Evolutionary conservation across 53 echinoderm and acorn worm genomes (phyloP), one percentile per base, ranked within the genome.

Genomic region (Stichopus horrens): DNA sequence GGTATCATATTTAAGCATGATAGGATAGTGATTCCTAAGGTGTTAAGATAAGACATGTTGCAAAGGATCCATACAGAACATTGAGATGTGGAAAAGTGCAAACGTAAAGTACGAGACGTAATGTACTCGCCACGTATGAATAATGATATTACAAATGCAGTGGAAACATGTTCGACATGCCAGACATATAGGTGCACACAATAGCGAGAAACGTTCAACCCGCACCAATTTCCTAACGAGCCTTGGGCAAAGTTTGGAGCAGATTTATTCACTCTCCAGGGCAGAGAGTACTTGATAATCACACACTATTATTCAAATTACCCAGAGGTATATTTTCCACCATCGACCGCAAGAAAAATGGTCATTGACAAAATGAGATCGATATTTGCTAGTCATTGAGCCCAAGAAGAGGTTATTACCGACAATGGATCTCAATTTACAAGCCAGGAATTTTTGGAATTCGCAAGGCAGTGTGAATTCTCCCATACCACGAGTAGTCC

Each of bases 71-170:
- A 89, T 55, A 79, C 76, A 79, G 89, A 86, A 51, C 92, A 89
- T 66, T 66, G 86, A 37, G 92, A 89, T 23, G 84, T 55, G 52
- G 89, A 89, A 52, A 37, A 37, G 37, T 88, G 91, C 58, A 83
- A 91, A 74, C 74, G 84, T 19, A 71, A 74, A 52, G 92, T 89
- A 21, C 63, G 76, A 8, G 60, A 77, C 54, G 92, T 92, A 8
- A 57, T 90, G 57, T 90, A 87, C 68, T 92, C 87, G 90, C 92
- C 92, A n/a, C 53, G 23, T 83, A 92, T 92, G 51, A 66, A 63
- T 54, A 55, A 73, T 58, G 92, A 89, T 57, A 92, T 92, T 55
- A 66, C 85, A 22, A 67, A 89, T 20, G 74, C 52, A 11, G 89
- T 92, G 55, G 60, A 89, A 23, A 60, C 23, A 65, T 89, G 83